Base-by-base conservation (phyloP, 2,797 vertebrate species). In the Peromyscus aztecus region DNA sequence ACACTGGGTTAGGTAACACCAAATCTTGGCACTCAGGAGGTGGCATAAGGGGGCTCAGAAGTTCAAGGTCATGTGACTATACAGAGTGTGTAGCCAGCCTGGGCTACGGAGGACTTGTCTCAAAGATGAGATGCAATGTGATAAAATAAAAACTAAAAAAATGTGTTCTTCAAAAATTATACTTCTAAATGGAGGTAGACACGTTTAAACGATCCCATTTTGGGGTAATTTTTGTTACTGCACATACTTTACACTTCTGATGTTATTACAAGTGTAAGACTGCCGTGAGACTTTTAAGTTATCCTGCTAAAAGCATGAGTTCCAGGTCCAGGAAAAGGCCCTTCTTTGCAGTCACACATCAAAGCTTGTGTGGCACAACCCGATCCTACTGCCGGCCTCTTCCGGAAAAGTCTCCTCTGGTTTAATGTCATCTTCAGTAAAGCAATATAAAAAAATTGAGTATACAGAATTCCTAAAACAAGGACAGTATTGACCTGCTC, bases 91-190 rank as follows among this genome's bases (percentile, higher is more conserved):
- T 31, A 43, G 55, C n/a, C 23, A 89, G 69, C 55, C 69, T 59
- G 27, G 86, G 52, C 37, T 31, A 75, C 9, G 2, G 69, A 88
- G 69, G 24, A 37, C 49, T n/a, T 24, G 1, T 40, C n/a, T 83
- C 80, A 43, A 83, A 63, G 40, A 9, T 61, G 37, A 43, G 40
- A 29, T 43, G 24, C 11, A 29, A 61, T 43, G 57, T 11, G 2
- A 29, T 40, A 83, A 43, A 55, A 75, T n/a, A 71, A 52, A 83
- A 89, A 94, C 16, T 80, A 17, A 34, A 91, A 90, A 71, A 57
- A 21, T 31, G 34, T 71, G 31, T 73, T 65, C 83, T 80, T 94
- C 8, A 93, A 95, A 97, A 93, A 80, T 78, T 34, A 52, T 84
- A 75, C 80, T 91, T 85, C 40, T 88, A 80, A 80, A 59, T 76